These are phyloP conservation scores for Eucidaris tribuloides DNA, from an alignment of 35 echinoderm and acorn worm genomes.

Conservation along the genomic window DNA sequence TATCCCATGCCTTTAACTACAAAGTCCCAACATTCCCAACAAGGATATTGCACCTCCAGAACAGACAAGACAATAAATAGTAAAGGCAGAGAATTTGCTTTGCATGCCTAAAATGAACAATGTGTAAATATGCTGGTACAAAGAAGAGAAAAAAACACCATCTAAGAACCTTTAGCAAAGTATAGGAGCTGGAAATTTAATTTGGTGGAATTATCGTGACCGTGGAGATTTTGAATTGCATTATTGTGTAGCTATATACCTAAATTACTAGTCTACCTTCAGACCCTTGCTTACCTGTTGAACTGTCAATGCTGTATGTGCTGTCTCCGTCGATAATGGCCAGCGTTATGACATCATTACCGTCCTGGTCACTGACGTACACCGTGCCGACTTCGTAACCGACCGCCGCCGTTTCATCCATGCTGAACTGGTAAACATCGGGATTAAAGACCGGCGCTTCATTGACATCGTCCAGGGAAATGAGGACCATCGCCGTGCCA, in stretches of 20 bases:
- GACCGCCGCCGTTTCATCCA: slow-evolving; percentile 69
- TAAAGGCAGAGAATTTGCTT: too few species aligned
- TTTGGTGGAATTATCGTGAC: not conserved
- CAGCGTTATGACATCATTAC: slow-evolving; percentile 32
- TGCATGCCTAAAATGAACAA: too few species aligned
- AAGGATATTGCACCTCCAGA: too few species aligned
- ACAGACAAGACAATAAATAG: too few species aligned
- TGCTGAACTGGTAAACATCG: slow-evolving; percentile 47
- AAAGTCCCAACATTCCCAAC: too few species aligned
- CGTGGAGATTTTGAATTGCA: too few species aligned
- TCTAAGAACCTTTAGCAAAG: not conserved
- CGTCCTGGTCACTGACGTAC: slow-evolving; percentile 87
- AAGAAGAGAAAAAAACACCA: not conserved
- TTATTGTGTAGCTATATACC: not conserved
- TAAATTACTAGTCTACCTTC: not conserved
- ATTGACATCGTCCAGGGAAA: not conserved
- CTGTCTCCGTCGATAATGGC: slow-evolving; percentile 28
- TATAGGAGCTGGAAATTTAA: not conserved
- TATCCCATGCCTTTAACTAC: too few species aligned
- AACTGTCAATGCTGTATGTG: slow-evolving; percentile 45
- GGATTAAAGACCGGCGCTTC: slow-evolving; percentile 13
- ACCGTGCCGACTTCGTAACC: slow-evolving; percentile 82
- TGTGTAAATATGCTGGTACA: not conserved
- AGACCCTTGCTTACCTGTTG: slow-evolving; percentile 55
- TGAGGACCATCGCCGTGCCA: not conserved